These are phyloP conservation scores for Habroteleia sp. DNA, from an alignment of 2,888 invertebrate species.

Conservation along the genomic window DNA sequence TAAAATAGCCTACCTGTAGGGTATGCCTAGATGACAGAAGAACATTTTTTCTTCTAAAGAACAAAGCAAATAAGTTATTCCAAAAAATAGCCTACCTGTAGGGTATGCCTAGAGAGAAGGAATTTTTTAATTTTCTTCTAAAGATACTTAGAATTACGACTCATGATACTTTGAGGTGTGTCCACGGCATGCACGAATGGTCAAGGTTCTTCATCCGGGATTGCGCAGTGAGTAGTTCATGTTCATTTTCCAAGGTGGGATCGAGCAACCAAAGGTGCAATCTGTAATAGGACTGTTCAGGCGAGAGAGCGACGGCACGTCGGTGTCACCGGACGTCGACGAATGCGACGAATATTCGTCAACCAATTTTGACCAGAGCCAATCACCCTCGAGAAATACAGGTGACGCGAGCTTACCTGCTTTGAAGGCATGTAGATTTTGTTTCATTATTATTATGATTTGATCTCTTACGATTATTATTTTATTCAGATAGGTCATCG, in stretches of 20 bases:
- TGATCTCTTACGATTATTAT: conserved; percentile 20
- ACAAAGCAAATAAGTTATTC: too few relatives aligned
- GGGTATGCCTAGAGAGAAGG: too few relatives aligned
- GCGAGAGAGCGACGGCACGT: conserved; percentile 90
- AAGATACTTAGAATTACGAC: neutral
- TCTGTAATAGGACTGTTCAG: conserved; percentile 95
- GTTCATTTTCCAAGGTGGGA: conserved; percentile 85
- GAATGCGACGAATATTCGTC: conserved; percentile 84
- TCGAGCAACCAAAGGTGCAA: conserved; percentile 92
- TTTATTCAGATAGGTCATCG: conserved; percentile 67
- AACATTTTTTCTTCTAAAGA: too few relatives aligned
- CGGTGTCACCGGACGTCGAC: conserved; percentile 81
- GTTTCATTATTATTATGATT: conserved; percentile 47
- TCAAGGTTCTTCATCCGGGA: conserved; percentile 54
- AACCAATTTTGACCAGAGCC: conserved; percentile 80
- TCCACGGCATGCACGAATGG: conserved; percentile 37
- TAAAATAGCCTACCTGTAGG: too few relatives aligned
- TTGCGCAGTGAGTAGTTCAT: conserved; percentile 58
- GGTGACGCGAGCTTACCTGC: conserved; percentile 78
- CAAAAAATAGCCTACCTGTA: too few relatives aligned
- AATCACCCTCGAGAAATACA: conserved; percentile 83
- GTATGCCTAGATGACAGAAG: too few relatives aligned
- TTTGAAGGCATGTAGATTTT: conserved; percentile 65
- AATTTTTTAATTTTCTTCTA: too few relatives aligned
- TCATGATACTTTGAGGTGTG: conserved; percentile 22